phyloP scores from a whole-genome alignment of 2,888 invertebrate species.

The Phragmatobia fuliginosa region DNA sequence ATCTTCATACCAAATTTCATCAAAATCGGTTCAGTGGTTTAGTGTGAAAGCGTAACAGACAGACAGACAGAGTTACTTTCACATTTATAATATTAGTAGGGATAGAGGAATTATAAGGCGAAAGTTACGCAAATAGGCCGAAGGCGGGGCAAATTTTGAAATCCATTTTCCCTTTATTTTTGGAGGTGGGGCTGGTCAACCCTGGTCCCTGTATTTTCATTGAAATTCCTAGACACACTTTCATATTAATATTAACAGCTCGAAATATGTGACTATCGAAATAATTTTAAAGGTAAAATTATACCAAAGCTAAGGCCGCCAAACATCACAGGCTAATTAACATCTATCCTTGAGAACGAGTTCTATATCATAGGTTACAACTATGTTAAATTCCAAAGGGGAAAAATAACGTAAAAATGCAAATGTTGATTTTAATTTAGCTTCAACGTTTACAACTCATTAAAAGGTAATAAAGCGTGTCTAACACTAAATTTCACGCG shows the following conservation, averaged over 20 bases:
- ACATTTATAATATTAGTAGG: no score
- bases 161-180: no score
- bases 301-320: background rate
- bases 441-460: background rate
- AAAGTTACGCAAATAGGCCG: no score
- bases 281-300: background rate
- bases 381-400: background rate
- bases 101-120: no score
- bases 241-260: background rate
- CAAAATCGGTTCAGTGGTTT: no score
- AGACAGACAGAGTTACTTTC: no score
- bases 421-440: background rate
- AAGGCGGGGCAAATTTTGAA: no score
- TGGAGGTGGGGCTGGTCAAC: no score
- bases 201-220: no score
- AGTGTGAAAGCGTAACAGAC: no score
- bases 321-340: background rate
- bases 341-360: constrained; percentile 8
- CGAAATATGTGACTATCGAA: background rate
- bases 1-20: no score
- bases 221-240: background rate
- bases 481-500: background rate
- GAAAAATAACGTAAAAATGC: background rate
- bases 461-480: background rate
- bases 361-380: constrained; percentile 4